Conservation (phyloP, 2,113 vertebrate genomes). For the Petroica traversi region DNA sequence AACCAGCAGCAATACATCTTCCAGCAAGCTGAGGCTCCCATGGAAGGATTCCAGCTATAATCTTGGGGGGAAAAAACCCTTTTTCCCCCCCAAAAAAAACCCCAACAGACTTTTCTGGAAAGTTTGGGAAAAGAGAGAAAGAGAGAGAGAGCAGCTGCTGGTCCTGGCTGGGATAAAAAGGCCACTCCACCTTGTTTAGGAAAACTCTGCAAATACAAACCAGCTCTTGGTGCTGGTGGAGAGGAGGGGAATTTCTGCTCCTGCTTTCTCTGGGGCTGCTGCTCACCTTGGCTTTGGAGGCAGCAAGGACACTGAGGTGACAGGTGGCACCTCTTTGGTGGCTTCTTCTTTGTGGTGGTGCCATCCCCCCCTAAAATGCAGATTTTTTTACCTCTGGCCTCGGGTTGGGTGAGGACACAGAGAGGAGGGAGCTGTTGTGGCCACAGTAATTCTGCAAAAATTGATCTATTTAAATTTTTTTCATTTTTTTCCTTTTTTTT, state of each 20-base stretch:
- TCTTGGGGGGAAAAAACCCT: background rate
- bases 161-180: background rate
- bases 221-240: slow-evolving; percentile 30
- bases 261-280: slow-evolving; percentile 70
- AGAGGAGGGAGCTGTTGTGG: slow-evolving; percentile 61
- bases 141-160: slow-evolving; percentile 38
- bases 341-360: slow-evolving; percentile 62
- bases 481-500: background rate
- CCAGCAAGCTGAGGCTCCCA: slow-evolving; percentile 92
- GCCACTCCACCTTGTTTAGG: slow-evolving; percentile 28
- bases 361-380: slow-evolving; percentile 45
- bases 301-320: slow-evolving; percentile 75
- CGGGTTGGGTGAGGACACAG: slow-evolving; percentile 41
- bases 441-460: slow-evolving; percentile 69
- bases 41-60: slow-evolving; percentile 99
- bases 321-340: slow-evolving; percentile 66
- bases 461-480: slow-evolving; percentile 72
- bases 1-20: slow-evolving; percentile 97
- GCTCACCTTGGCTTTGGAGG: slow-evolving; percentile 61
- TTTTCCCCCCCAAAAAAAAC: background rate
- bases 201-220: background rate
- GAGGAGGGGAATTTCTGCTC: slow-evolving; percentile 47
- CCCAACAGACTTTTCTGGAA: background rate
- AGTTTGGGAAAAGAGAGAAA: too few species aligned
- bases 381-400: slow-evolving; percentile 53